Base-by-base conservation (phyloP, 2,888 invertebrate genomes). In the Diabrotica balteata region DNA sequence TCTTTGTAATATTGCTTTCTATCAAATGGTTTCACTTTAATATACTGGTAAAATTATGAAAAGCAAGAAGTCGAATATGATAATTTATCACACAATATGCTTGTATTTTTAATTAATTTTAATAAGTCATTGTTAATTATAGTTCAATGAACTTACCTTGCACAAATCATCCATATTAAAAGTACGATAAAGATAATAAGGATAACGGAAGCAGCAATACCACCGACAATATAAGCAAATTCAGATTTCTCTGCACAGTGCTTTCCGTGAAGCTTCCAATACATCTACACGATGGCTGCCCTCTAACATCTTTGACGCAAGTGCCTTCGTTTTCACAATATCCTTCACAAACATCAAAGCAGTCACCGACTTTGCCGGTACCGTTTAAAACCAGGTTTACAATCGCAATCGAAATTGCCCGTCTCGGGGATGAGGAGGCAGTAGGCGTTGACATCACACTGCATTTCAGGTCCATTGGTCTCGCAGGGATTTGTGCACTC, bases 151-250 rank as follows among this genome's bases (percentile, higher is more conserved):
- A n/a, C 70, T 75, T 82, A 92, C 91, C 93, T 92, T 68, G 94
- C 96, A 83, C 97, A 97, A 81, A 97, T 97, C 96, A 97, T 97
- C 96, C 96, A 97, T 76, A 97, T 95, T 63, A 97, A 90, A 72
- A 97, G 88, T 47, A 96, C 95, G 77, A 96, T 90, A 84, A 97
- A 91, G 80, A 97, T 96, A 76, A 96, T 93, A 79, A 97, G 91
- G 77, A 96, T 93, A 69, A 97, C 96, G n/a, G 94, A 93, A 17
- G 95, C 95, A 7, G 96, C 95, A 72, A 97, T 95, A 8, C 96
- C 96, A 55, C 96, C 96, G 61, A 95, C 96, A 71, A 96, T 95
- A 84, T 96, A 96, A 10, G 96, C 96, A 83, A 96, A 96, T 81
- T 96, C 95, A n/a, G 95, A 95, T 83, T 96, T 95, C 78, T 95